Conservation (phyloP, 2,888 invertebrate genomes). For the Perizoma flavofasciatum region DNA sequence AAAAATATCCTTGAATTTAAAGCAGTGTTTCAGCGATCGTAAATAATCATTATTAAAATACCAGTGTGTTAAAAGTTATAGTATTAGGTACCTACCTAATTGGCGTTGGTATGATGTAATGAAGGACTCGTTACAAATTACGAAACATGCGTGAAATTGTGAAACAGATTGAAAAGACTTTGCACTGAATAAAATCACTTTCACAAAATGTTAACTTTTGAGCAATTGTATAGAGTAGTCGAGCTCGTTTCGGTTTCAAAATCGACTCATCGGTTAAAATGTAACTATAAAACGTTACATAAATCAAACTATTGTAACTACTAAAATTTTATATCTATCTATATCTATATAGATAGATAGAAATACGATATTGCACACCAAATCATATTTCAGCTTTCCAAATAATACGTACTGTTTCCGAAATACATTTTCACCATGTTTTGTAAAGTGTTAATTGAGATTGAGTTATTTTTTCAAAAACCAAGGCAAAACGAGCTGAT, state of each 20-base stretch:
- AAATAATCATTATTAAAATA: slow-evolving; percentile 9
- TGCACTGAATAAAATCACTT: slow-evolving; percentile 35
- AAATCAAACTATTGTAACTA: not conserved
- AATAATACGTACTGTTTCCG: not conserved
- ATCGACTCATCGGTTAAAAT: slow-evolving; percentile 27
- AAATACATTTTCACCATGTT: not conserved
- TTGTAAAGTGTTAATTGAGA: not conserved
- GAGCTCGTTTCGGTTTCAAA: slow-evolving; percentile 30
- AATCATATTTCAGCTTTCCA: not conserved
- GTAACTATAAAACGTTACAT: slow-evolving; percentile 8
- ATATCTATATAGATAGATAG: too few relatives aligned
- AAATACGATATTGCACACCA: too few relatives aligned
- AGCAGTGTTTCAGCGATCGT: slow-evolving; percentile 9
- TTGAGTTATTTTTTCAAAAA: too few relatives aligned
- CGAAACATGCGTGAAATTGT: slow-evolving; percentile 31
- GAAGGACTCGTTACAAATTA: slow-evolving; percentile 20
- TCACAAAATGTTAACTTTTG: slow-evolving; percentile 33
- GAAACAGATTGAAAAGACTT: slow-evolving; percentile 28
- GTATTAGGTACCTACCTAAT: not conserved
- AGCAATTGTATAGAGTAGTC: slow-evolving; percentile 31
- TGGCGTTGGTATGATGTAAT: slow-evolving; percentile 17
- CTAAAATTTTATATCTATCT: too few relatives aligned
- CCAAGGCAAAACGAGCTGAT: too few relatives aligned
- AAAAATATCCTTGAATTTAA: slow-evolving; percentile 21
- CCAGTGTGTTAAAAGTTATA: slow-evolving; percentile 11